Evolutionary conservation across 2,888 invertebrate genomes (phyloP), one percentile per base, ranked within the genome.

Genomic region (Schizaphis graminum): DNA sequence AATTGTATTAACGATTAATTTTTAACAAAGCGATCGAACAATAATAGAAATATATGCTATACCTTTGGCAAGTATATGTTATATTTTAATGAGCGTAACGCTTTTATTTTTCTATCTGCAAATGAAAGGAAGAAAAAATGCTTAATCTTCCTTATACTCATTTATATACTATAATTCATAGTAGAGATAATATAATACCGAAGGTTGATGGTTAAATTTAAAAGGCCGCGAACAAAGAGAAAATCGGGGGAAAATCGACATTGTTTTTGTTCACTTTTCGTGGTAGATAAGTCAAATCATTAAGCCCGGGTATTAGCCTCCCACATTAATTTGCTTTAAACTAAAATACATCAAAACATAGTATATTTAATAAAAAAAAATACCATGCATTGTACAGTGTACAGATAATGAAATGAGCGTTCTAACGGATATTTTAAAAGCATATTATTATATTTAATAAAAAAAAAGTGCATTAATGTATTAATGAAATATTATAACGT

Each of bases 201-300:
- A 11, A 13, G 41, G 89, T 28, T 57, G 44, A 16, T 26, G 41
- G 41, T 61, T 77, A 44, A 57, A n/a, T 41, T 61, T 41, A 44
- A 44, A 44, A 89, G 21, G 24, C 41, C 8, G 5, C 3, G 41
- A 89, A 89, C 28, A 57, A 89, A 61, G 57, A 61, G 44, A 44
- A 89, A 89, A 44, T 89, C 21, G 41, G 16, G 26, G 44, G 89
- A 57, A 44, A 89, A 88, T 57, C 44, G 16, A 57, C 57, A 44
- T 57, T 89, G 89, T 89, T 89, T 89, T 57, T 44, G 89, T 44
- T 89, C 26, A 89, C 16, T 89, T 89, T 89, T 89, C 44, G 89
- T 1, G 7, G 13, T 35, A 89, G 89, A 89, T 89, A 89, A 89
- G 89, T 89, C 89, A 16, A 89, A 89, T 89, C 89, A 89, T 89